Base-by-base conservation (phyloP, 2,113 vertebrate species). In the Dicaeum eximium region DNA sequence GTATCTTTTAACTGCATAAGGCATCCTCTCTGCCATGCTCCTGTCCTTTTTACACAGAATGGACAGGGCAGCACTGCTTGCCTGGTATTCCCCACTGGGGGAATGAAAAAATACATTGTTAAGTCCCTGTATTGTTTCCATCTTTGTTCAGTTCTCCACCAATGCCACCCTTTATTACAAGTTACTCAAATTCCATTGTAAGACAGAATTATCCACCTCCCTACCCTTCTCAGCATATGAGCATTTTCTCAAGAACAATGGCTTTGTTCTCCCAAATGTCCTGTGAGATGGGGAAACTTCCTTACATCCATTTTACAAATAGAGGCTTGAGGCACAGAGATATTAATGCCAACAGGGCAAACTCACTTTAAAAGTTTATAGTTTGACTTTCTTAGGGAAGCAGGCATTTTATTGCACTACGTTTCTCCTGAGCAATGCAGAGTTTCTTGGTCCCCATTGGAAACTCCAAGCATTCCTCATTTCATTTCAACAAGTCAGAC, bases 401-500 rank as follows among this genome's bases (percentile, higher is more conserved):
- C 5, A 21, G 48, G 61, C 61, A 40, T 89, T 93, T 94, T 79
- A 86, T 83, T 86, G 56, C 60, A 40, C 51, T 80, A 2, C 54
- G 40, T 78, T 92, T 92, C 86, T 92, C 56, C 44, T 88, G 58
- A 79, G 81, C 31, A 56, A 53, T 71, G 60, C 72, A 78, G 71
- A 95, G 22, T 44, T 60, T 85, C 56, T 35, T 64, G 33, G n/a
- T 73, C 69, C 93, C 72, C 40, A 6, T 1, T 80, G 83, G 83
- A 93, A 93, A 88, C 44, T 84, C 64, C 64, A 70, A 60, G 35
- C 50, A 64, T 89, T 74, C 56, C 65, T 91, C 71, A 80, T 70
- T 92, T 94, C 56, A 93, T 92, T 95, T 93, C 91, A 83, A 53
- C 37, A 66, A 90, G 48, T 74, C 83, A 81, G 47, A 84, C 31